A percentile compares a stretch with the other conserved stretches of the same genome.
phyloP scores from a whole-genome alignment of 1,140 invertebrate genomes.

The Drosophila pachea region DNA sequence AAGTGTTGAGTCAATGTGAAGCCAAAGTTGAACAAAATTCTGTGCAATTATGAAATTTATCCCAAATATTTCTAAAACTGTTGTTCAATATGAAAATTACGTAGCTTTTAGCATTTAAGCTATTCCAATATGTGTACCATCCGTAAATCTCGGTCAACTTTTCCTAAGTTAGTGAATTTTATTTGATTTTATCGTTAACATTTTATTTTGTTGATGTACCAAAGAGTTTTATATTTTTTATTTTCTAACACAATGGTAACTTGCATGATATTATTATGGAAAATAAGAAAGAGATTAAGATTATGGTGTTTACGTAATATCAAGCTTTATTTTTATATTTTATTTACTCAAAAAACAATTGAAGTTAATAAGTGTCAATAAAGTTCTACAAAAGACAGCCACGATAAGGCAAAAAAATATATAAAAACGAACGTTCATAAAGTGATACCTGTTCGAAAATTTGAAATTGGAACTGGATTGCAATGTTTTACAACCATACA shows the following conservation, averaged over 20 bases:
- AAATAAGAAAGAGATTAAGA: constrained; percentile 41
- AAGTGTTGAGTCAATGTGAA: constrained; percentile 55
- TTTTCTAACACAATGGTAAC: constrained; percentile 7
- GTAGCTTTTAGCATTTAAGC: constrained; percentile 57
- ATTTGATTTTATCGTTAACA: constrained; percentile 39
- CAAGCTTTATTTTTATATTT: constrained; percentile 59
- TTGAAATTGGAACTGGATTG: constrained; percentile 10
- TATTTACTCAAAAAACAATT: constrained; percentile 45
- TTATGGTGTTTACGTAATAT: constrained; percentile 52
- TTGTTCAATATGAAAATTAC: constrained; percentile 60
- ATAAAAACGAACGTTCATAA: neutral
- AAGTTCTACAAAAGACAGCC: constrained; percentile 59
- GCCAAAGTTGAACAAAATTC: constrained; percentile 70
- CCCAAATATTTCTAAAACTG: constrained; percentile 61
- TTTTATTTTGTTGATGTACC: constrained; percentile 58
- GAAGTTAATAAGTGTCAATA: constrained; percentile 62
- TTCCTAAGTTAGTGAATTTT: constrained; percentile 38
- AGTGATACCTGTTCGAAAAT: neutral
- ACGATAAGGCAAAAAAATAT: neutral
- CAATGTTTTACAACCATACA: too few relatives aligned
- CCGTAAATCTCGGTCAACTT: constrained; percentile 48
- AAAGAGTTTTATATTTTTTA: constrained; percentile 61
- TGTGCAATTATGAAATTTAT: constrained; percentile 67
- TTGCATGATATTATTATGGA: constrained; percentile 39
- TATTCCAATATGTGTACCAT: constrained; percentile 20